Conservation (phyloP, 92 coral and sea anemone species). For the Epizoanthus illoricatus region DNA sequence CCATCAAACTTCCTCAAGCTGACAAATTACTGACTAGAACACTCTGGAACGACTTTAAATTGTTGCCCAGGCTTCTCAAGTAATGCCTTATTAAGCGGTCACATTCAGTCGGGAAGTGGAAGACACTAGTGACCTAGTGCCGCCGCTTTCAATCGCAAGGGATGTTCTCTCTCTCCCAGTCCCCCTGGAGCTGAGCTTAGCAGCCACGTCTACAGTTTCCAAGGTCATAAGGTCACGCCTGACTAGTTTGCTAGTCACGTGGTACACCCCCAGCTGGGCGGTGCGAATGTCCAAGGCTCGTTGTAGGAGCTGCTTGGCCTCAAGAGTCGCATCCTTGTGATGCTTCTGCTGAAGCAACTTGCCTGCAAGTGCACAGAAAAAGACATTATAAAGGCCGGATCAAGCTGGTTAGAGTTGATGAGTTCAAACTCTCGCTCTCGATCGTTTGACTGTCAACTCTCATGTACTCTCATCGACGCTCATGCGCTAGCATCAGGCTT, state of each 20-base stretch:
- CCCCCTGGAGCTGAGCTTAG: constrained; percentile 55
- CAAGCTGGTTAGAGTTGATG: too few species aligned
- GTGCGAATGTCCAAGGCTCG: constrained; percentile 91
- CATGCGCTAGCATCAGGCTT: too few species aligned
- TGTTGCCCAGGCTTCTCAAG: too few species aligned
- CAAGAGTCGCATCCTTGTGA: constrained; percentile 75
- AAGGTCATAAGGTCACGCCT: constrained; percentile 77
- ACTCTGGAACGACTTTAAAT: too few species aligned
- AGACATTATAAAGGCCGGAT: neutral
- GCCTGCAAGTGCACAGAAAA: constrained; percentile 49
- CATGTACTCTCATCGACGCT: too few species aligned
- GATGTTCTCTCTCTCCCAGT: constrained; percentile 53
- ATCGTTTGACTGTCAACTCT: too few species aligned
- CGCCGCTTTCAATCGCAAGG: constrained; percentile 43
- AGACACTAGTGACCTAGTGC: constrained; percentile 36
- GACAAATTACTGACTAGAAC: too few species aligned
- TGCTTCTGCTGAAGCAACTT: constrained; percentile 75
- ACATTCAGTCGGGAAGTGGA: constrained; percentile 40
- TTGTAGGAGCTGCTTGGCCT: constrained; percentile 74
- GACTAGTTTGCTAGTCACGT: constrained; percentile 67
- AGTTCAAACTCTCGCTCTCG: too few species aligned
- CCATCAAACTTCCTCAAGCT: too few species aligned
- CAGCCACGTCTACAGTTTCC: constrained; percentile 69
- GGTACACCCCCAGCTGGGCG: constrained; percentile 83
- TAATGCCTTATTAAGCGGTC: constrained; percentile 19